phyloP scores from a whole-genome alignment of 2,113 vertebrate genomes.

The Heptranchias perlo region DNA sequence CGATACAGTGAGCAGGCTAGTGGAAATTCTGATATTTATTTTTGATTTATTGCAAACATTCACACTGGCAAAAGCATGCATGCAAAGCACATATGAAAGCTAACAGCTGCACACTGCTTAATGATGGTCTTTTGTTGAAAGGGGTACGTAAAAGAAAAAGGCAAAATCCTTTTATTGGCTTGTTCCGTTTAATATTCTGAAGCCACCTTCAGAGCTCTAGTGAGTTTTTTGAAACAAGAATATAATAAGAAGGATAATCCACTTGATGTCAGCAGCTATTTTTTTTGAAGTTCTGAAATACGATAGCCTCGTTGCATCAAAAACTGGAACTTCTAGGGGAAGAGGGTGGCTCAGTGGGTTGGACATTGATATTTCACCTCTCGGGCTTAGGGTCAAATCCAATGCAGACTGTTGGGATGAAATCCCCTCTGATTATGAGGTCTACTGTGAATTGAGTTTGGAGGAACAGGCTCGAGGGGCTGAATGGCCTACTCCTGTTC shows the following conservation, averaged over 20 bases:
- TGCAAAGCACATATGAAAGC: neutral
- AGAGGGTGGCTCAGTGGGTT: neutral
- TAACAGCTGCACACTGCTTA: neutral
- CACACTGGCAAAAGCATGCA: neutral
- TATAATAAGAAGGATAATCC: neutral
- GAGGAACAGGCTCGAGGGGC: neutral
- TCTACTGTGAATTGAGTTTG: neutral
- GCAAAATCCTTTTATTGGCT: neutral
- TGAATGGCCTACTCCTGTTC: neutral
- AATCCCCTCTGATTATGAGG: neutral
- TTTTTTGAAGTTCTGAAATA: neutral
- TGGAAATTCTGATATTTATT: neutral
- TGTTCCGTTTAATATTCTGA: neutral
- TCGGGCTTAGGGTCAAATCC: neutral
- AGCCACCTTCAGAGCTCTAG: neutral
- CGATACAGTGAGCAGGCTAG: neutral
- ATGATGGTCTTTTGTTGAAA: neutral
- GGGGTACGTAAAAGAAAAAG: neutral
- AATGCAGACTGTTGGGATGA: neutral
- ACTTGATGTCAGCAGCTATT: no score
- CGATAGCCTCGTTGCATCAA: neutral
- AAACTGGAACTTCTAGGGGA: neutral
- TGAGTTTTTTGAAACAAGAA: neutral
- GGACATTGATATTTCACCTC: neutral
- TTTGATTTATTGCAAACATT: conserved; percentile 3